A percentile compares a stretch with the other conserved stretches of the same genome.
Conservation (phyloP, 2,113 vertebrate genomes). For the Morone saxatilis region DNA sequence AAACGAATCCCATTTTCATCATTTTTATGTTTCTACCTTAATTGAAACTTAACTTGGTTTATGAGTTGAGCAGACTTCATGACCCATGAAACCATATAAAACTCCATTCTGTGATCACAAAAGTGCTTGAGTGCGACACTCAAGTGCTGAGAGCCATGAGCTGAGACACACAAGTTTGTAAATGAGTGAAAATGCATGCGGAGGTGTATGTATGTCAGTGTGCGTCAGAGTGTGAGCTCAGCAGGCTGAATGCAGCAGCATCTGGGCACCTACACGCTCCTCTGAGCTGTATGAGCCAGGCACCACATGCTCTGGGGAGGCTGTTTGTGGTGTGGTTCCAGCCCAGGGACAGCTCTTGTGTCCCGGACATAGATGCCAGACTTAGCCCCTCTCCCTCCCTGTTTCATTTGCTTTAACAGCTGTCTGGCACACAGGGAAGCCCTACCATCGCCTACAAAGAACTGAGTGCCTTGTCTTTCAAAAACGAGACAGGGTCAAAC, state of each 20-base stretch:
- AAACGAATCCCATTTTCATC: conserved; percentile 47
- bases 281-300: conserved; percentile 1
- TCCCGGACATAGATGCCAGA: conserved; percentile 40
- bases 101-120: conserved; percentile 26
- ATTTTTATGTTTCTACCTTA: conserved; percentile 73
- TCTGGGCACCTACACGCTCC: conserved; percentile 19
- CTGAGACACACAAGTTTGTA: conserved; percentile 2
- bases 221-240: conserved; percentile 27
- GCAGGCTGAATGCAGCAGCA: conserved; percentile 26
- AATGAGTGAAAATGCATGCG: conserved; percentile 1
- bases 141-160: conserved; percentile 3
- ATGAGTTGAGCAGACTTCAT: conserved; percentile 68
- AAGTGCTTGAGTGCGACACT: conserved; percentile 36
- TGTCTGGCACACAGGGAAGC: conserved; percentile 41
- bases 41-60: conserved; percentile 70
- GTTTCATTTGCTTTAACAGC: conserved; percentile 39
- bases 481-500: conserved; percentile 24
- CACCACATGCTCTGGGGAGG: conserved; percentile 40
- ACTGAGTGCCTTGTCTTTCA: conserved; percentile 30
- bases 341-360: conserved; percentile 23
- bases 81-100: conserved; percentile 65
- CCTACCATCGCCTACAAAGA: background rate
- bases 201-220: background rate
- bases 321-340: conserved; percentile 2
- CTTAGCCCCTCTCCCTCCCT: background rate